These are phyloP conservation scores for Eutolmus rufibarbis DNA, from an alignment of 2,888 invertebrate genomes.

Conservation along the genomic window DNA sequence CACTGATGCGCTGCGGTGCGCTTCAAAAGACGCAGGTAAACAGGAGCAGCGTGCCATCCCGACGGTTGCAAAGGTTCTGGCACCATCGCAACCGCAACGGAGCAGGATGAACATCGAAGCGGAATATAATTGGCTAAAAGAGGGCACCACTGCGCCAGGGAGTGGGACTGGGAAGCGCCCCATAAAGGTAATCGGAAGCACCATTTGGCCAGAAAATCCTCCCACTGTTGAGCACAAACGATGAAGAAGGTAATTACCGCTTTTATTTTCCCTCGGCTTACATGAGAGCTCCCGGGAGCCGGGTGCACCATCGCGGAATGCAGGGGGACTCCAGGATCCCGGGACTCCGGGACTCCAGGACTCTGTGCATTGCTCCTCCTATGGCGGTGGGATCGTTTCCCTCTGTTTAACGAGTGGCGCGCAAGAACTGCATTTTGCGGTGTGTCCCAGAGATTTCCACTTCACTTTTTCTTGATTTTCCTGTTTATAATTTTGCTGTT, in stretches of 20 bases:
- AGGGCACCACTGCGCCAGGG: not conserved
- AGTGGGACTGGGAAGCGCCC: not conserved
- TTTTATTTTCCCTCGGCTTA: conserved; percentile 17
- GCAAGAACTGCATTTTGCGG: not conserved
- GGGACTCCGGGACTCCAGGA: not conserved
- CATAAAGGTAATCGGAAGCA: conserved; percentile 28
- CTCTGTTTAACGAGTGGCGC: not conserved
- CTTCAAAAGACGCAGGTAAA: not conserved
- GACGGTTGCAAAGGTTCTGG: not conserved
- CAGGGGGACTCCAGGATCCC: not conserved
- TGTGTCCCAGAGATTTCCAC: not conserved
- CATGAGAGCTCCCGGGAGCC: not conserved
- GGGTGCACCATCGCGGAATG: not conserved
- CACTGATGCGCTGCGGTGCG: not conserved
- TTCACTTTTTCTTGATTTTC: not conserved
- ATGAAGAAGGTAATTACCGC: conserved; percentile 17
- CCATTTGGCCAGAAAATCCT: conserved; percentile 26
- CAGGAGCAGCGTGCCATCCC: not conserved
- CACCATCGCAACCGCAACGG: not conserved
- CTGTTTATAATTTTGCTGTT: not conserved
- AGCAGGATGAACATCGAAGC: not conserved
- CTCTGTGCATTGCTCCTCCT: not conserved
- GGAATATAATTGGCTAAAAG: conserved; percentile 13
- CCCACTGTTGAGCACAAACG: not conserved
- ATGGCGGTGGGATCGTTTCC: not conserved